Conservation (phyloP, 2,888 invertebrate genomes). For the Spatulosminthurus flaviceps region DNA sequence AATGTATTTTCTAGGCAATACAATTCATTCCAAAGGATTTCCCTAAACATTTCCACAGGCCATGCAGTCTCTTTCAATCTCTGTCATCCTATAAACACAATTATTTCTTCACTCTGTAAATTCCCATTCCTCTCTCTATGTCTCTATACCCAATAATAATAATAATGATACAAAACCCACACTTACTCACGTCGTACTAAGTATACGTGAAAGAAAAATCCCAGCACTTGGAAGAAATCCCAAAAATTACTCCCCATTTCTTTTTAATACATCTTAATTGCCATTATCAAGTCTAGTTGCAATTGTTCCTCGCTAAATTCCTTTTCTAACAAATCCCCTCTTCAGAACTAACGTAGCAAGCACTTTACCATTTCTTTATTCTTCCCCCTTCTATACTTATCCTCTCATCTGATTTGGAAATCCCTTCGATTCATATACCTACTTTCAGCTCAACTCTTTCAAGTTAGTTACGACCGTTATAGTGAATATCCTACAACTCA, state of each 20-base stretch:
- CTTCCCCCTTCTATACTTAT: background rate
- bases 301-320: background rate
- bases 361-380: background rate
- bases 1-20: background rate
- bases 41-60: background rate
- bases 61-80: background rate
- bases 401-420: too few relatives aligned
- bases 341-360: background rate
- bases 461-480: background rate
- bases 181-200: too few relatives aligned
- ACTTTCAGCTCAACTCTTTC: background rate
- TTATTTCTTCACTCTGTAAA: too few relatives aligned
- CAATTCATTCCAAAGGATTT: background rate
- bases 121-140: too few relatives aligned
- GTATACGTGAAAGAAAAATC: too few relatives aligned
- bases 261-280: constrained; percentile 40
- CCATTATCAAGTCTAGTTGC: constrained; percentile 29
- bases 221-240: too few relatives aligned
- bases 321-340: constrained; percentile 30
- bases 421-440: too few relatives aligned
- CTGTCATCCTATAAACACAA: too few relatives aligned
- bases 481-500: background rate
- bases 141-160: too few relatives aligned
- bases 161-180: too few relatives aligned
- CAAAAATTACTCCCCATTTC: background rate